Percentiles rank a stretch among this genome's conserved stretches.
Evolutionary conservation across 2,797 vertebrate species (phyloP).

Genomic region (Centropyge bicolor): DNA sequence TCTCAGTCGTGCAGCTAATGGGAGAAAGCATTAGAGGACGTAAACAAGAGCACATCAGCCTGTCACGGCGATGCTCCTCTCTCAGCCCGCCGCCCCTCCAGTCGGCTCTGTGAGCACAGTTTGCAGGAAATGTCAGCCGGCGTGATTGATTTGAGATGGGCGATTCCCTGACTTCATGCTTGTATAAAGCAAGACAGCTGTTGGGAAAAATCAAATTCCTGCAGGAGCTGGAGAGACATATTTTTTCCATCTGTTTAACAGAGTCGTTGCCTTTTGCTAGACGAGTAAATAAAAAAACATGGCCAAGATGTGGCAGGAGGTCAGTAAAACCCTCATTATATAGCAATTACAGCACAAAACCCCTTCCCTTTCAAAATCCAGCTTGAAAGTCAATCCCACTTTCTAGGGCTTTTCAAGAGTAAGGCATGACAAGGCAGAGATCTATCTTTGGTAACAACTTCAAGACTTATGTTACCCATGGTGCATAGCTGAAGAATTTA

Average conservation of each 20-base stretch:
- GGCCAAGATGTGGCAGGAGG: constrained; percentile 86
- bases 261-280: constrained; percentile 86
- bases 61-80: constrained; percentile 87
- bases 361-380: constrained; percentile 80
- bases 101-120: constrained; percentile 85
- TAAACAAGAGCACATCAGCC: constrained; percentile 92
- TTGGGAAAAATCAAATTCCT: constrained; percentile 90
- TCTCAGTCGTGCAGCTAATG: constrained; percentile 84
- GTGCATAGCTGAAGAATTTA: constrained; percentile 49
- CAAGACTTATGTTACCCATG: constrained; percentile 58
- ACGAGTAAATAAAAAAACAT: constrained; percentile 91
- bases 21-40: constrained; percentile 87
- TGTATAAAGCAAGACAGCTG: constrained; percentile 94
- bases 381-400: constrained; percentile 82
- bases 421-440: constrained; percentile 76
- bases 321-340: constrained; percentile 89
- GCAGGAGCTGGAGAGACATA: constrained; percentile 88
- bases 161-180: constrained; percentile 90
- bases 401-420: constrained; percentile 76
- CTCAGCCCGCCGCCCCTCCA: constrained; percentile 56
- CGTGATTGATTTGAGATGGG: constrained; percentile 91
- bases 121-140: constrained; percentile 90
- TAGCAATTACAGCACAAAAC: constrained; percentile 87
- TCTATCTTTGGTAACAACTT: constrained; percentile 70
- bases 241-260: constrained; percentile 92